Evolutionary conservation across 1,140 invertebrate species (phyloP), one percentile per base, ranked within the genome.

Genomic region (Stegodyphus dumicola): DNA sequence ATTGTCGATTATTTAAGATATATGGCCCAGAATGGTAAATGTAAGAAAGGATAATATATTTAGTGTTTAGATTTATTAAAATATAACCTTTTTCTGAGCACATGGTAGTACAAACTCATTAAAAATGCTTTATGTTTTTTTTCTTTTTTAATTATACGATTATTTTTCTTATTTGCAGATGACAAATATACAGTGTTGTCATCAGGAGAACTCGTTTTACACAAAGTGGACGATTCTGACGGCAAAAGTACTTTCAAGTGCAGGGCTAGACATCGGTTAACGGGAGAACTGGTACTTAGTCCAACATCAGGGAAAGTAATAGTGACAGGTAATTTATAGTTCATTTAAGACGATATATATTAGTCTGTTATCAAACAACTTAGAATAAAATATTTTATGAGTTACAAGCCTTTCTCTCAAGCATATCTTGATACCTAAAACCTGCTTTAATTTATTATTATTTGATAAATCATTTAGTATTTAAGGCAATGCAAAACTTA

Each of bases 281-380:
- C 87, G 0, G 87, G 88, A 60, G 88, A 88, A 70, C 78, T 86
- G 7, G 83, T 87, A 6, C 67, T 77, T 3, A 88, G 88, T 56
- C 79, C 78, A 2, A 86, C 87, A 17, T n/a, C 80, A 6, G 88
- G 88, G 13, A 88, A 86, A 77, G 77, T 89, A n/a, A 87, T 89
- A 49, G 89, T 89, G 7, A 88, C 87, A 88, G 89, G 89, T 88
- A 75, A 75, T 77, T 65, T 15, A 6, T 2, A n/a, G 15, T 6
- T 60, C 5, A 15, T 60, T 60, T 60, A 9, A 60, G 9, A 60
- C 1, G 15, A 11, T 60, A 11, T 60, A 13, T 13, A 60, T 60
- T 13, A 60, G 56, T 7, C 56, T 60, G 13, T 7, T 60, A 13
- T 13, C 13, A 60, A 60, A 60, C n/a, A n/a, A n/a, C n/a, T n/a